phyloP scores from a whole-genome alignment of 1,140 invertebrate genomes.

The Drosophila nikananu region DNA sequence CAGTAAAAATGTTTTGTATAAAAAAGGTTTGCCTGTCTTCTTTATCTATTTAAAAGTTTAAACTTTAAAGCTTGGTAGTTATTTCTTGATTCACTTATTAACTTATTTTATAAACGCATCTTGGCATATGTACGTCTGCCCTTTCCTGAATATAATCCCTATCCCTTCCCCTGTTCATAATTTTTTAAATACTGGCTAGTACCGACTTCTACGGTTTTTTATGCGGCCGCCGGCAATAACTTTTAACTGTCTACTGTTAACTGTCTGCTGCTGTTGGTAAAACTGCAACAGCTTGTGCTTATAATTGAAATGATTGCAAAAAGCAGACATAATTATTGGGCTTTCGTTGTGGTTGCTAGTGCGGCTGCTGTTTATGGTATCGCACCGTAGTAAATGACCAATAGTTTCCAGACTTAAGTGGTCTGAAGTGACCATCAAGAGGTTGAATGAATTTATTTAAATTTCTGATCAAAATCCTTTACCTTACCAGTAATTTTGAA shows the following conservation, averaged over 20 bases:
- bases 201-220: constrained; percentile 50
- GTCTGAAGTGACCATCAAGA: not conserved
- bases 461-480: too few relatives aligned
- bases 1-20: not conserved
- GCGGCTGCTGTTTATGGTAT: constrained; percentile 13
- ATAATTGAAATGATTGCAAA: constrained; percentile 76
- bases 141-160: not conserved
- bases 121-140: constrained; percentile 24
- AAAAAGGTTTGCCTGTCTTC: not conserved
- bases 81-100: not conserved
- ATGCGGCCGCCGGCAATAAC: constrained; percentile 39
- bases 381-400: too few relatives aligned
- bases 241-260: constrained; percentile 52
- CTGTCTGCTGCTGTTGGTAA: constrained; percentile 35
- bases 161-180: not conserved
- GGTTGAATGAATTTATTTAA: not conserved
- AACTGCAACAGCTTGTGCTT: constrained; percentile 72
- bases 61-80: not conserved
- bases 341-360: constrained; percentile 31
- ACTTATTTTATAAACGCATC: too few relatives aligned
- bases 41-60: not conserved
- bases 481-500: not conserved
- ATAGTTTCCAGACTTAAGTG: too few relatives aligned
- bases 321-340: constrained; percentile 71
- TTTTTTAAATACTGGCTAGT: not conserved